Base-by-base conservation (phyloP, 2,797 vertebrate species). In the Rhyacichthys aspro region DNA sequence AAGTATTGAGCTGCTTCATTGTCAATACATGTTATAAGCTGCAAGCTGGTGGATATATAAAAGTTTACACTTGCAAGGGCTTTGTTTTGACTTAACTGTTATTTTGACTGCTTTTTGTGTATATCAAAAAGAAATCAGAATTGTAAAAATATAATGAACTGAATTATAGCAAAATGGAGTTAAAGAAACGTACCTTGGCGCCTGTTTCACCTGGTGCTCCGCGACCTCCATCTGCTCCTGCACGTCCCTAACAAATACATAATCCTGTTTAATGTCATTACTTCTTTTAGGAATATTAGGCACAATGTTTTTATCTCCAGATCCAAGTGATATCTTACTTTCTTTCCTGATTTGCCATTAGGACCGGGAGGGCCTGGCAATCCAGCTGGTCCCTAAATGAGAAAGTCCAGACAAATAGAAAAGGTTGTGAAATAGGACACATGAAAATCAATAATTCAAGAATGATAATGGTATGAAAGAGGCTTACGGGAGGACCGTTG, bases 151-250 rank as follows among this genome's bases (percentile, higher is more conserved):
- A 2, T 28, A 28, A 28, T 28, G 23, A 28, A 28, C 23, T 5
- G 23, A 28, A 28, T 28, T 28, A 5, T 28, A 42, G 12, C 15
- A 17, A 16, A 78, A 43, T 70, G 55, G 48, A 46, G 49, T 59
- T 15, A n/a, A 12, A 28, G 23, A 9, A 39, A 28, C 45, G 57
- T 57, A 96, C 96, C 93, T 97, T 98, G 9, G 88, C 43, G 50
- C 95, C 96, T 0, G 95, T 93, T 78, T 96, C 94, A 45, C 96
- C 96, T 0, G 95, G 95, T 48, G 92, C 82, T 16, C 96, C 96
- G 38, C 96, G 92, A 59, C 90, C 93, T 12, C 96, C 96, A 0
- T 97, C 95, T 0, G 86, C 72, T 84, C 96, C 96, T 0, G 91
- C 49, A 7, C 87, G 93, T 3, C 96, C 96, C 96, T 97, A 50